Evolutionary conservation across 2,113 vertebrate genomes (phyloP), one percentile per base, ranked within the genome.

Genomic region (Protobothrops flavoviridis): DNA sequence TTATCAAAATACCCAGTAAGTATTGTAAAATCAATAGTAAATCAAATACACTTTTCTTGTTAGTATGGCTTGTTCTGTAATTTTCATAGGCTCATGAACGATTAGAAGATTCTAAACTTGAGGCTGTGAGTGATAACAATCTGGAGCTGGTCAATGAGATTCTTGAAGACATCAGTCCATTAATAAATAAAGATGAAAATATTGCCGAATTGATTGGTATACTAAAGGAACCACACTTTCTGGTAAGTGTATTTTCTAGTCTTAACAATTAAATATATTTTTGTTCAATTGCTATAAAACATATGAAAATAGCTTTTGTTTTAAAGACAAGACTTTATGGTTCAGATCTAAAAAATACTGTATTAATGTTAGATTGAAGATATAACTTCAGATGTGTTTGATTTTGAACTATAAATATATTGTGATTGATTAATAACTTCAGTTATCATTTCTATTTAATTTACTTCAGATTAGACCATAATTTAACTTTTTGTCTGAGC

Each of bases 161-260:
- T 97, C 97, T 99, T 95, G 98, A 99, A 94, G 99, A 99, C 87
- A 99, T 99, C 96, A 98, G 96, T 94, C 98, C 97, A 39, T 97
- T 99, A 96, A 94, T 97, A 85, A 97, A 97, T 94, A 97, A 98
- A 96, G 98, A 99, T 96, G 97, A 98, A 96, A 98, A 98, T 45
- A 98, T 98, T 57, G 97, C 98, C 39, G 99, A 99, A 94, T 97
- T 99, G 64, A 97, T 98, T 96, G 97, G 97, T 90, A 99, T 99
- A 95, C 98, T 99, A 39, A 98, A 98, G 95, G 99, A 99, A 91
- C 99, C 99, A 89, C 99, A 99, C 96, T 99, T 99, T 96, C 98
- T 99, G 99, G 99, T 99, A 96, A 94, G 33, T 24, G 90, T 85
- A 91, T 11, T 95, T 96, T 92, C 81, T 81, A 94, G 0, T 95